Percentiles rank a stretch among this genome's conserved stretches.
Conservation (phyloP, 2,888 invertebrate genomes). For the Caenorhabditis auriculariae region DNA sequence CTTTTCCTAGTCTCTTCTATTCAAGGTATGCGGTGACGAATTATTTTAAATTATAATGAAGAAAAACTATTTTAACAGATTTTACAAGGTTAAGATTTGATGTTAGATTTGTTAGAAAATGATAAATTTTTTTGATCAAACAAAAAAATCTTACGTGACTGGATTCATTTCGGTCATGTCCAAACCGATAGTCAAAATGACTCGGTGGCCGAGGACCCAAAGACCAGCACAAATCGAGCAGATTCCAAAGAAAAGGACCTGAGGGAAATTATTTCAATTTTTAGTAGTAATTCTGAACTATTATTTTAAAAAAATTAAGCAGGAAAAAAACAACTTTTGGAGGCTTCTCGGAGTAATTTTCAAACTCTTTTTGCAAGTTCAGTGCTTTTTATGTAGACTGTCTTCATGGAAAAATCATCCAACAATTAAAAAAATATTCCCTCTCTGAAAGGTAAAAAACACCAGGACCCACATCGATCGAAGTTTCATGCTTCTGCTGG, state of each 20-base stretch:
- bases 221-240: slow-evolving; percentile 89
- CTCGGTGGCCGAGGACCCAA: slow-evolving; percentile 91
- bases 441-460: too few species aligned
- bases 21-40: too few species aligned
- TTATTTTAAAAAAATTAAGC: slow-evolving; percentile 3
- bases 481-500: slow-evolving; percentile 72
- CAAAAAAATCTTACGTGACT: slow-evolving; percentile 64
- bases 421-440: too few species aligned
- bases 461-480: neutral
- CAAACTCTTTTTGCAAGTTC: too few species aligned
- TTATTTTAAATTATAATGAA: too few species aligned
- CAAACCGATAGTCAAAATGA: slow-evolving; percentile 93
- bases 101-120: neutral
- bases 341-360: too few species aligned
- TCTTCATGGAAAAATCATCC: too few species aligned
- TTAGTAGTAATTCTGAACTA: slow-evolving; percentile 69
- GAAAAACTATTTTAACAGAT: too few species aligned
- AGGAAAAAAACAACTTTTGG: too few species aligned
- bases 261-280: neutral
- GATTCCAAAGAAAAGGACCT: slow-evolving; percentile 86
- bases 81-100: too few species aligned
- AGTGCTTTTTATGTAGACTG: too few species aligned
- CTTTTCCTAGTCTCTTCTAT: too few species aligned
- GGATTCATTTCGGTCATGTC: slow-evolving; percentile 94
- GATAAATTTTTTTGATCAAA: neutral